phyloP scores from a whole-genome alignment of 2,113 vertebrate genomes.

The Perca schrenkii region DNA sequence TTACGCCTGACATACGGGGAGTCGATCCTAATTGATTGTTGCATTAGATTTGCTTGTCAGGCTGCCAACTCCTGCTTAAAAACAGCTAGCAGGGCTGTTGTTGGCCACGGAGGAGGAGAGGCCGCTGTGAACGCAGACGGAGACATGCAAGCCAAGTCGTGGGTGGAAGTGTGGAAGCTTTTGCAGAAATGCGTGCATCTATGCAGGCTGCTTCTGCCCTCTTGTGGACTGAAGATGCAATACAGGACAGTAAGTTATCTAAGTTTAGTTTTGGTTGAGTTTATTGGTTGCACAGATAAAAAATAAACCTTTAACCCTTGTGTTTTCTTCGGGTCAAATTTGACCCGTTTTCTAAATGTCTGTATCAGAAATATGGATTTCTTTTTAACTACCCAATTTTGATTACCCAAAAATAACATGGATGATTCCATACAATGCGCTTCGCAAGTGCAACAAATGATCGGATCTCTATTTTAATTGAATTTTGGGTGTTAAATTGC shows the following conservation, averaged over 20 bases:
- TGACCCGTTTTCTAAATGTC: no score
- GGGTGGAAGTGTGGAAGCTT: background rate
- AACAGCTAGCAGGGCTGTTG: conserved; percentile 24
- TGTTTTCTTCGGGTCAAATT: no score
- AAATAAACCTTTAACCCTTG: no score
- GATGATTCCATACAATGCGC: no score
- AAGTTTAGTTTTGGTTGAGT: no score
- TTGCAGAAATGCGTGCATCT: background rate
- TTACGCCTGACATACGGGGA: conserved; percentile 59
- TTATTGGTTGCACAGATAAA: no score
- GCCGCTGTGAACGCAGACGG: background rate
- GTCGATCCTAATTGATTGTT: conserved; percentile 65
- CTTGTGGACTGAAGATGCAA: conserved; percentile 67
- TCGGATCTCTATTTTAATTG: no score
- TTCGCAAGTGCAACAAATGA: no score
- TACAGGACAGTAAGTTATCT: background rate
- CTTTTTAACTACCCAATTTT: no score
- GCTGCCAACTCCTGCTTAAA: conserved; percentile 36
- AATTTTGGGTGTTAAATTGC: no score
- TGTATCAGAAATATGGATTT: no score
- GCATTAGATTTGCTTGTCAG: conserved; percentile 68
- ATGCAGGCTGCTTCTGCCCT: conserved; percentile 60
- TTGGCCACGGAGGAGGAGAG: background rate
- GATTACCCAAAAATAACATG: no score
- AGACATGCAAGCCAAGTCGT: background rate